Percentiles rank a stretch among this genome's conserved stretches.
phyloP scores from a whole-genome alignment of 53 echinoderm and acorn worm genomes.

The Antedon mediterranea region DNA sequence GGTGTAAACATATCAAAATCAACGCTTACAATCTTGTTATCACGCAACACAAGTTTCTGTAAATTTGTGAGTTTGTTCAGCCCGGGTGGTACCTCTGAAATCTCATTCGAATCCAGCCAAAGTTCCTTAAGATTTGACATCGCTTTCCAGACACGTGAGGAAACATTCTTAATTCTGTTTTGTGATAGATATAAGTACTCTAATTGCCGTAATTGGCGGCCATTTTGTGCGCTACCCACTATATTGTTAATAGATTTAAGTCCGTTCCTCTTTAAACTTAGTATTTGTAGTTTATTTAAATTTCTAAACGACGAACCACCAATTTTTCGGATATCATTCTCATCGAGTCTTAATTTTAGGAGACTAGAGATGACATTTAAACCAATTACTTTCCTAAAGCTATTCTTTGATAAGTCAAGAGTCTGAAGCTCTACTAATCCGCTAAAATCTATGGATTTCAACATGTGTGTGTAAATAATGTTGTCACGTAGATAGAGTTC shows the following conservation, averaged over 20 bases:
- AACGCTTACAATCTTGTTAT: not conserved
- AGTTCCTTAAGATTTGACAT: not conserved
- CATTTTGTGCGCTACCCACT: not conserved
- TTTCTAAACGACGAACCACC: not conserved
- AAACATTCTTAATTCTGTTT: not conserved
- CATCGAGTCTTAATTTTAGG: not conserved
- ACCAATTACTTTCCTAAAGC: not conserved
- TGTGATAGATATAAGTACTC: not conserved
- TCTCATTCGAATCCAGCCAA: not conserved
- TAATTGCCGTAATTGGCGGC: not conserved
- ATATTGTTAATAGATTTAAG: not conserved
- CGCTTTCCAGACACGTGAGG: not conserved
- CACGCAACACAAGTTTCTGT: not conserved
- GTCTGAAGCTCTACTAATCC: not conserved
- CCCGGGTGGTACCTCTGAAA: not conserved
- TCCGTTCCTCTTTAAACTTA: not conserved
- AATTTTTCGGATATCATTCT: not conserved
- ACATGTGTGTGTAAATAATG: not conserved
- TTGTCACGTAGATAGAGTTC: not conserved
- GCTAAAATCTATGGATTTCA: not conserved
- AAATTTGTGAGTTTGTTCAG: not conserved
- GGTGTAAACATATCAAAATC: not conserved
- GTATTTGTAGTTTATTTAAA: not conserved
- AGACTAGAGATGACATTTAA: not conserved
- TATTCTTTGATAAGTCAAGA: not conserved